Evolutionary conservation across 1,140 invertebrate species (phyloP).

Genomic region (Lepidurus arcticus): DNA sequence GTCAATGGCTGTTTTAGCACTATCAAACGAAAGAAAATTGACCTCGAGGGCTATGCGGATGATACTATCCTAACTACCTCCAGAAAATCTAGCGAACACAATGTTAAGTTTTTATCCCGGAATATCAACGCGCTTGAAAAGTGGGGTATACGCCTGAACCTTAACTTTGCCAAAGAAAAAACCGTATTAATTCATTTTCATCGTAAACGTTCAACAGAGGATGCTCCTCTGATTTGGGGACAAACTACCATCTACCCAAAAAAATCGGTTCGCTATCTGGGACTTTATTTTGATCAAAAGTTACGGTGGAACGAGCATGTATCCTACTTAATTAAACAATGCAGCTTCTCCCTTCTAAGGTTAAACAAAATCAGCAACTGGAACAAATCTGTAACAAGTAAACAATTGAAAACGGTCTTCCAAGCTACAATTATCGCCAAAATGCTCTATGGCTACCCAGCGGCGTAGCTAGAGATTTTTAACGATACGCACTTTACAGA

Average conservation of each 20-base stretch:
- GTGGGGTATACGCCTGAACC: slow-evolving; percentile 4
- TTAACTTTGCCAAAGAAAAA: slow-evolving; percentile 22
- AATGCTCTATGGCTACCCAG: too few relatives aligned
- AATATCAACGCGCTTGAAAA: background rate
- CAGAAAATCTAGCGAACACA: background rate
- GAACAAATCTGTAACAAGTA: too few relatives aligned
- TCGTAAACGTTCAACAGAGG: background rate
- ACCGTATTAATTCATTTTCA: slow-evolving; percentile 24
- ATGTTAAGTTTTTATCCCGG: slow-evolving; percentile 12
- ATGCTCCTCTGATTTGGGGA: background rate
- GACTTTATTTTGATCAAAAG: too few relatives aligned
- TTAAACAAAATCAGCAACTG: too few relatives aligned
- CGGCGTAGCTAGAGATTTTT: too few relatives aligned
- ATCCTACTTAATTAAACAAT: too few relatives aligned
- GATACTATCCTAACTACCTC: background rate
- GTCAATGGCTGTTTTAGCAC: background rate
- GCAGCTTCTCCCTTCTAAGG: too few relatives aligned
- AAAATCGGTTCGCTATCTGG: too few relatives aligned
- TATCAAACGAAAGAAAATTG: slow-evolving; percentile 17
- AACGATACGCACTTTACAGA: too few relatives aligned
- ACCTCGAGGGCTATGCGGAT: slow-evolving; percentile 20
- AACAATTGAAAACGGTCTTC: too few relatives aligned
- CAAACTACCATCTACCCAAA: background rate
- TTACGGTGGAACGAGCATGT: too few relatives aligned
- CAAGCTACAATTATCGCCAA: too few relatives aligned